Evolutionary conservation across 2,113 vertebrate genomes (phyloP).

Genomic region (Andinoacara biseriatus): DNA sequence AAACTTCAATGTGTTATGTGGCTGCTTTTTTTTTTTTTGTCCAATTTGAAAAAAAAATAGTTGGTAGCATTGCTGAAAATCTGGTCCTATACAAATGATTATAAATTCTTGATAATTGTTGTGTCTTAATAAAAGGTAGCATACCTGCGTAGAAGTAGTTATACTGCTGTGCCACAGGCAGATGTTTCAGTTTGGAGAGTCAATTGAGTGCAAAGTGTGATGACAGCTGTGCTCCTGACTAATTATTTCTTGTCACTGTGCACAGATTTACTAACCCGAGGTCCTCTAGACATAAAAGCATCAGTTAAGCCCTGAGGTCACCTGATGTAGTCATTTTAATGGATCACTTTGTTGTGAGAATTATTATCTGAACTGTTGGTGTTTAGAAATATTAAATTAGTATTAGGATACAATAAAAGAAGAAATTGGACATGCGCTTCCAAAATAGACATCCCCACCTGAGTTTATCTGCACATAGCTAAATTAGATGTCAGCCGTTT

Average conservation of each 20-base stretch:
- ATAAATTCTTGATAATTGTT: background rate
- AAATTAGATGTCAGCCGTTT: background rate
- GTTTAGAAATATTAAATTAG: constrained; percentile 8
- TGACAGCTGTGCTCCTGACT: constrained; percentile 47
- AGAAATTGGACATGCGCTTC: background rate
- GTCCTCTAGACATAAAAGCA: constrained; percentile 6
- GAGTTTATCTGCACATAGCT: background rate
- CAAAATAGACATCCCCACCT: background rate
- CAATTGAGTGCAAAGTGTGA: constrained; percentile 54
- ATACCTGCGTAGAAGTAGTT: constrained; percentile 29
- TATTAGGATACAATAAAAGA: constrained; percentile 1
- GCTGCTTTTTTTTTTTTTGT: background rate
- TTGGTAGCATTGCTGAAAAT: background rate
- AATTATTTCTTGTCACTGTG: constrained; percentile 63
- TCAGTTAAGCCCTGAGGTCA: constrained; percentile 32
- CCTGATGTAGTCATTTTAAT: background rate
- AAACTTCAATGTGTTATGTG: background rate
- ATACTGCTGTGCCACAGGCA: constrained; percentile 36
- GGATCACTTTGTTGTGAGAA: constrained; percentile 8
- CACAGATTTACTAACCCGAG: constrained; percentile 42
- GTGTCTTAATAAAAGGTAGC: constrained; percentile 11
- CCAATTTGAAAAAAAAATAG: background rate
- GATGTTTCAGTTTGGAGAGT: constrained; percentile 52
- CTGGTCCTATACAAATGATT: background rate
- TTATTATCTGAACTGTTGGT: background rate